Evolutionary conservation across 2,888 invertebrate species (phyloP).

Genomic region (Pinctada fucata): DNA sequence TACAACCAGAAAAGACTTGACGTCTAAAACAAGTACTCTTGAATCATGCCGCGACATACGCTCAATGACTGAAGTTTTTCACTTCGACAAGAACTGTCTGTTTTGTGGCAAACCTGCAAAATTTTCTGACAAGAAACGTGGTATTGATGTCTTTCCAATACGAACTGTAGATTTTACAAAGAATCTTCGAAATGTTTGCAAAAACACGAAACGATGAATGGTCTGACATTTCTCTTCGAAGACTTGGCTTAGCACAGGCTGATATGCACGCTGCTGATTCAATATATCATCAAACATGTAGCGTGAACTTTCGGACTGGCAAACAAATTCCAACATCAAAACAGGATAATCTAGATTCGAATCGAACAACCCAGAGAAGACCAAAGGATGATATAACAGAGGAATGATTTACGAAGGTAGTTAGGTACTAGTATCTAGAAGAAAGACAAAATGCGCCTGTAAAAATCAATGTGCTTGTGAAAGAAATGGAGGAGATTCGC

Average conservation of each 20-base stretch:
- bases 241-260: constrained; percentile 14
- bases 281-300: constrained; percentile 47
- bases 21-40: no score
- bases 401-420: constrained; percentile 16
- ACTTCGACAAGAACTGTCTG: neutral
- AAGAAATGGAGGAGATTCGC: no score
- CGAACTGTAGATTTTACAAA: constrained; percentile 3
- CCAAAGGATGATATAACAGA: constrained; percentile 8
- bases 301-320: constrained; percentile 39
- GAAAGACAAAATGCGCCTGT: constrained; percentile 18
- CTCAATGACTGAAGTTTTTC: constrained; percentile 2
- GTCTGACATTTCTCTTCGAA: constrained; percentile 21
- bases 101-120: constrained; percentile 17
- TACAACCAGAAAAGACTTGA: neutral
- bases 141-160: constrained; percentile 6
- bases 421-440: constrained; percentile 16
- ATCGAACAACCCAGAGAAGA: neutral
- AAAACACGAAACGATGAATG: constrained; percentile 15
- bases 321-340: constrained; percentile 15
- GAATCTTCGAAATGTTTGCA: neutral
- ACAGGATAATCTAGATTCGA: neutral
- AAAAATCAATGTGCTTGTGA: no score
- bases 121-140: neutral
- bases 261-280: constrained; percentile 51
- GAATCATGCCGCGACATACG: neutral